Base-by-base conservation (phyloP, 2,888 invertebrate species). In the Halictus ligatus region DNA sequence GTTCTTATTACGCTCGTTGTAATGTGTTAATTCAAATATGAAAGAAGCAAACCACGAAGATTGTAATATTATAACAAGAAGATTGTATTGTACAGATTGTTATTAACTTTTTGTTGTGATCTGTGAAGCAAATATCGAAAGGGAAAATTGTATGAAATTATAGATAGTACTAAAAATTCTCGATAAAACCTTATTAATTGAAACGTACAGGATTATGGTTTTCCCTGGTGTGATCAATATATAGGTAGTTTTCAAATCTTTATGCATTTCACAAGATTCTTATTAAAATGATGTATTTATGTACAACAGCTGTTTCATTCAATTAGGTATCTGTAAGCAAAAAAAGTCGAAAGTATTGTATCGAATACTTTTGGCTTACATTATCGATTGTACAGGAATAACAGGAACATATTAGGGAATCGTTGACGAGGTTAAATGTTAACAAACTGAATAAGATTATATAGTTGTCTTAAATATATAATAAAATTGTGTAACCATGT, bases 221-320 rank as follows among this genome's bases (percentile, higher is more conserved):
- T 84, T 50, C 75, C 76, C 69, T 25, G 76, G 75, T 48, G 78
- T 69, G 69, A 72, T 50, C 40, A 64, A 72, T 18, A 72, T 83
- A 82, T 83, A 84, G 81, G 80, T 67, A 78, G 46, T 82, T 89
- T 67, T 78, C 80, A 83, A 78, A 83, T 82, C 75, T 78, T 84
- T 75, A 83, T 77, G 75, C 83, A 83, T 81, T 85, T 83, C 72
- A 84, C 71, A 85, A 84, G 79, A 83, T 89, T 83, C 82, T 86
- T 21, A 87, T 86, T 84, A 83, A 84, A 90, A 84, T 83, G 85
- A 87, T 87, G 81, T 86, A 86, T 86, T 75, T 87, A 89, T 91
- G 89, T 91, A 86, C 88, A 91, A 91, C 89, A 92, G 91, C 91
- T 91, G 91, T 92, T 93, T 92, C 91, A 90, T 89, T 91, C 83